Conservation (phyloP, 2,113 vertebrate genomes). For the Ovis aries region DNA sequence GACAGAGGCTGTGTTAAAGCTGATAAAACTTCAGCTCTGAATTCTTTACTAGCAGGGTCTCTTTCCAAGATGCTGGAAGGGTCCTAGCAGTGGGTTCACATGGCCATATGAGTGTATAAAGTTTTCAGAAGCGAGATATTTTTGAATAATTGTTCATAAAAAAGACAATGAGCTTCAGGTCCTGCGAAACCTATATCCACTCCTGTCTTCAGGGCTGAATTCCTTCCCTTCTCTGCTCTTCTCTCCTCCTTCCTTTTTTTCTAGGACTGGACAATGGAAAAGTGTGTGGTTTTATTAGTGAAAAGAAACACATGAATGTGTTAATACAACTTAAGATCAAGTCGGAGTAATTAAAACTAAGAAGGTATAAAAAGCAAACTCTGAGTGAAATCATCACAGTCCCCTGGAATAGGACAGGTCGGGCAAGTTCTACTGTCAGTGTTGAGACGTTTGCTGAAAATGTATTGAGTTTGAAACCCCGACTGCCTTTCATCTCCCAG, state of each 20-base stretch:
- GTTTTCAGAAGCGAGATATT: background rate
- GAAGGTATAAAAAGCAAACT: background rate
- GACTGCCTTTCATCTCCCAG: background rate
- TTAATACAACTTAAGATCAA: background rate
- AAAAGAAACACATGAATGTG: background rate
- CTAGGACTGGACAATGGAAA: background rate
- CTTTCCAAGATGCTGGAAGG: background rate
- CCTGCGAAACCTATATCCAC: background rate
- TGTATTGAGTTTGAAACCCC: background rate
- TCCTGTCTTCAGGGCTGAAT: background rate
- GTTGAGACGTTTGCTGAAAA: background rate
- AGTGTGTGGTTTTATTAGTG: background rate
- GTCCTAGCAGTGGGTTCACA: background rate
- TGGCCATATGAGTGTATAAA: background rate
- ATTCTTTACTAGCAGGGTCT: background rate
- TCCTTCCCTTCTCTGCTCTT: background rate
- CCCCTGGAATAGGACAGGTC: background rate
- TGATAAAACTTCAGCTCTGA: background rate
- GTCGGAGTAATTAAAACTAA: background rate
- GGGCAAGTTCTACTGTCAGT: background rate
- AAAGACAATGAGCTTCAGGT: background rate
- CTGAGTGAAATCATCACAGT: background rate
- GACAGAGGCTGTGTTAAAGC: background rate
- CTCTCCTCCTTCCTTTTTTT: background rate
- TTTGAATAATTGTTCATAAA: background rate